Evolutionary conservation across 1,140 invertebrate species (phyloP).

Genomic region (Cydia amplana): DNA sequence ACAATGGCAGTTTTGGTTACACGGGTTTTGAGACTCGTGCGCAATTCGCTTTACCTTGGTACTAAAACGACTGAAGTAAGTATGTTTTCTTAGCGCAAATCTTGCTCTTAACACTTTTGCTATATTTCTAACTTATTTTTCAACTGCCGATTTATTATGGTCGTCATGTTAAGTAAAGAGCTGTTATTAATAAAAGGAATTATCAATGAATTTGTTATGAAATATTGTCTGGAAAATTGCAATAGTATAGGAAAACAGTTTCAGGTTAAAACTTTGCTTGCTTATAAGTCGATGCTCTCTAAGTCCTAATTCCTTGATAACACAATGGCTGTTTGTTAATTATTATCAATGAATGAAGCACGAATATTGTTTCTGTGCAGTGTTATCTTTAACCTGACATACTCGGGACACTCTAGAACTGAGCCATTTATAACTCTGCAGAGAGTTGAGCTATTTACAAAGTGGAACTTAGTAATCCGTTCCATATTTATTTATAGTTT

Average conservation of each 20-base stretch:
- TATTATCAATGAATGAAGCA: conserved; percentile 24
- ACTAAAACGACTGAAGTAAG: no score
- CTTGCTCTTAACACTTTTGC: no score
- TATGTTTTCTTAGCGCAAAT: no score
- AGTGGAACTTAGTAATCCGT: conserved; percentile 5
- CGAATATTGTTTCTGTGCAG: conserved; percentile 1
- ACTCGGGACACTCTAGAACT: background rate
- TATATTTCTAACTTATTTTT: no score
- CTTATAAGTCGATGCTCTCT: conserved; percentile 23
- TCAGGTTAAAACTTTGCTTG: background rate
- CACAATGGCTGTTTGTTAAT: conserved; percentile 17
- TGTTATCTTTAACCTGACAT: conserved; percentile 23
- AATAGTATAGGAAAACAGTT: background rate
- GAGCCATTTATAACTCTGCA: background rate
- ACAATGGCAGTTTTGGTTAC: background rate
- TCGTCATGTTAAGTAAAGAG: no score
- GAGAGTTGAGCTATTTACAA: conserved; percentile 6
- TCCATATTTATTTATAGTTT: background rate
- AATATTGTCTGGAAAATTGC: background rate
- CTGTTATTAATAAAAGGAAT: no score
- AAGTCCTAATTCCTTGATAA: conserved; percentile 28
- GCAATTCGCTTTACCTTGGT: background rate
- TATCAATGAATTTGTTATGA: background rate
- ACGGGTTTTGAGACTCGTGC: background rate
- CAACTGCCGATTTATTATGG: no score